Evolutionary conservation across 2,888 invertebrate genomes (phyloP).

Genomic region (Parnassius glacialis): DNA sequence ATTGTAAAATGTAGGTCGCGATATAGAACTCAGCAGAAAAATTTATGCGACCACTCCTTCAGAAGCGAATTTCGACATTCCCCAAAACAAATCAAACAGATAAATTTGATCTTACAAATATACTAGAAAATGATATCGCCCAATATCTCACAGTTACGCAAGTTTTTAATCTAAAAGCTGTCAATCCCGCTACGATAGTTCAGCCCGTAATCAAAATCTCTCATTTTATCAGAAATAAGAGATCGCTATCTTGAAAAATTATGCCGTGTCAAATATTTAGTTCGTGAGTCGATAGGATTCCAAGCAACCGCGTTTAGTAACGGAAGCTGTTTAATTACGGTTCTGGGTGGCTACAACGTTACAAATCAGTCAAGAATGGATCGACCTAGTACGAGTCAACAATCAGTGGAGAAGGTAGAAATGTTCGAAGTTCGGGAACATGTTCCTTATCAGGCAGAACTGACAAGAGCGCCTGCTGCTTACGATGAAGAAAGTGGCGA

Average conservation of each 20-base stretch:
- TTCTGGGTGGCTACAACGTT: conserved; percentile 47
- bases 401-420: conserved; percentile 66
- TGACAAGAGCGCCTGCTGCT: conserved; percentile 62
- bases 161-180: conserved; percentile 64
- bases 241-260: conserved; percentile 39
- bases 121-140: conserved; percentile 42
- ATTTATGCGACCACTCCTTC: conserved; percentile 35
- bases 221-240: conserved; percentile 53
- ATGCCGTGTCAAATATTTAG: conserved; percentile 44
- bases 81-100: conserved; percentile 41
- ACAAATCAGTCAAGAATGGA: conserved; percentile 53
- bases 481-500: conserved; percentile 70
- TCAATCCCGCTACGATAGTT: conserved; percentile 57
- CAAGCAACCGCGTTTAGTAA: conserved; percentile 43
- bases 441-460: conserved; percentile 70
- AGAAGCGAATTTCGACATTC: conserved; percentile 56
- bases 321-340: conserved; percentile 38
- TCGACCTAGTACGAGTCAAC: conserved; percentile 67
- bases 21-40: conserved; percentile 2
- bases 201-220: conserved; percentile 49
- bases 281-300: conserved; percentile 43
- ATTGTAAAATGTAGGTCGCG: conserved; percentile 20
- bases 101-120: conserved; percentile 53
- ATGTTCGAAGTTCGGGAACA: conserved; percentile 73
- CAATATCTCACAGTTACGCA: conserved; percentile 62